phyloP scores from a whole-genome alignment of 2,888 invertebrate genomes.

The Cremastinae sp. region DNA sequence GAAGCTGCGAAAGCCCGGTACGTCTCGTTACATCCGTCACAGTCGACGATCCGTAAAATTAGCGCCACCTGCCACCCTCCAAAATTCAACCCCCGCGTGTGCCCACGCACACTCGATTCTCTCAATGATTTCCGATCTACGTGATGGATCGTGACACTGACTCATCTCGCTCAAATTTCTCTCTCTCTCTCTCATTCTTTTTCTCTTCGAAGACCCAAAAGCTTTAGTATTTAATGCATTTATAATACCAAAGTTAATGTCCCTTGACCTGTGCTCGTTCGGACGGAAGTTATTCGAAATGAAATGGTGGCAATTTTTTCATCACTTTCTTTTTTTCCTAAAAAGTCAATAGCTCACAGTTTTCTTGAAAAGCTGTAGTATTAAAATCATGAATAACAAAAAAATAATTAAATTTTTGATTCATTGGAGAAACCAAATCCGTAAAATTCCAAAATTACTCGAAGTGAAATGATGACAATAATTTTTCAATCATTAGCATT shows the following conservation, averaged over 20 bases:
- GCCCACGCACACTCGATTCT: constrained; percentile 38
- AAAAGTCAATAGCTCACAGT: no score
- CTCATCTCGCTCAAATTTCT: constrained; percentile 50
- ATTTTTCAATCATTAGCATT: no score
- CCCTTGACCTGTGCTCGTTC: constrained; percentile 72
- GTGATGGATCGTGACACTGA: constrained; percentile 52
- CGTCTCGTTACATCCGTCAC: constrained; percentile 79
- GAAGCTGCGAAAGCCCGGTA: constrained; percentile 52
- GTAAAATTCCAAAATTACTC: no score
- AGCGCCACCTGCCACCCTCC: constrained; percentile 80
- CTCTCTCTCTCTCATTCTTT: constrained; percentile 17
- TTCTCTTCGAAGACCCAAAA: no score
- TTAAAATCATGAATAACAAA: no score
- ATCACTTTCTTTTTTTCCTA: not conserved
- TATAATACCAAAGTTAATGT: constrained; percentile 77
- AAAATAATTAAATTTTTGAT: no score
- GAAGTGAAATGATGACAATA: no score
- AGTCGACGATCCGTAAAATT: constrained; percentile 80
- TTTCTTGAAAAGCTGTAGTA: not conserved
- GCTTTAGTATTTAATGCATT: constrained; percentile 76
- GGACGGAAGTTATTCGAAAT: constrained; percentile 68
- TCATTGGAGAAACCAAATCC: no score
- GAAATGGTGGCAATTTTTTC: constrained; percentile 33
- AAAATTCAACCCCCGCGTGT: constrained; percentile 62
- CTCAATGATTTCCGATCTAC: constrained; percentile 39